Evolutionary conservation across 2,888 invertebrate genomes (phyloP).

Genomic region (Microplitis manilae): DNA sequence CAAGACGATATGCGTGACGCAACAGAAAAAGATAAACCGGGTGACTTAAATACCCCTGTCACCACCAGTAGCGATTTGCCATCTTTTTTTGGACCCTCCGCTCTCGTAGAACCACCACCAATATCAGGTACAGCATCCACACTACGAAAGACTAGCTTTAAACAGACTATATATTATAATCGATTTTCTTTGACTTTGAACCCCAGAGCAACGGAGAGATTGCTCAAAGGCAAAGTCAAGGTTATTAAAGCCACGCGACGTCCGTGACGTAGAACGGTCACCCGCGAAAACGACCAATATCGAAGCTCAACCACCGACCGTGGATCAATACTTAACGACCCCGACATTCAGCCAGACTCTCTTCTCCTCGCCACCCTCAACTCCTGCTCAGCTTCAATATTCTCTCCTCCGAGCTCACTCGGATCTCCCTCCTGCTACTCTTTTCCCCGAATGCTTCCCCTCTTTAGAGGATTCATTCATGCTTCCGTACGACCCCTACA

Average conservation of each 20-base stretch:
- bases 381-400: slow-evolving; percentile 60
- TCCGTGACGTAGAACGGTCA: slow-evolving; percentile 61
- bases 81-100: slow-evolving; percentile 92
- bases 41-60: slow-evolving; percentile 95
- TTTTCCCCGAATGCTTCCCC: slow-evolving; percentile 57
- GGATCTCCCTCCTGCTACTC: slow-evolving; percentile 38
- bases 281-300: slow-evolving; percentile 66
- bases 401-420: slow-evolving; percentile 45
- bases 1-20: slow-evolving; percentile 70
- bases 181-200: slow-evolving; percentile 41
- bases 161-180: background rate
- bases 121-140: slow-evolving; percentile 85
- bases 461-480: slow-evolving; percentile 66
- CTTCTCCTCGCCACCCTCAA: slow-evolving; percentile 55
- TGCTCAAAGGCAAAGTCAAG: slow-evolving; percentile 53
- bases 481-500: slow-evolving; percentile 54
- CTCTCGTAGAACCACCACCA: slow-evolving; percentile 90
- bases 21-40: slow-evolving; percentile 77
- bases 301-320: slow-evolving; percentile 61
- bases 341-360: slow-evolving; percentile 69
- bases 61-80: slow-evolving; percentile 93
- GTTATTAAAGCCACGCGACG: slow-evolving; percentile 49
- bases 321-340: slow-evolving; percentile 71
- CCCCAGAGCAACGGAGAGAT: slow-evolving; percentile 39
- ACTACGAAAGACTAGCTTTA: background rate